A percentile compares a stretch with the other conserved stretches of the same genome.
Conservation (phyloP, 2,113 vertebrate genomes). For the Thalassarche chlororhynchos region DNA sequence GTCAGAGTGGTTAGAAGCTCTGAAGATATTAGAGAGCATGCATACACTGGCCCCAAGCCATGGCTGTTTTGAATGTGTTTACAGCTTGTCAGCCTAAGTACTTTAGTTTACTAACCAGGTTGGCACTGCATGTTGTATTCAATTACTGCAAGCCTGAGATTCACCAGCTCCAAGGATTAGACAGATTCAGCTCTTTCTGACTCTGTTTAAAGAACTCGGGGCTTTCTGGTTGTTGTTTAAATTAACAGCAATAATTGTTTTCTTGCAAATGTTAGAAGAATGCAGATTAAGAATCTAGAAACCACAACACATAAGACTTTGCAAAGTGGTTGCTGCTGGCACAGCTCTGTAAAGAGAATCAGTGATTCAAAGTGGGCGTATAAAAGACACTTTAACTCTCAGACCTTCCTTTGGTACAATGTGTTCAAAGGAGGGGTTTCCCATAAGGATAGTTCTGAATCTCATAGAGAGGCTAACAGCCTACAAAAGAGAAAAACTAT, state of each 20-base stretch:
- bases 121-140: neutral
- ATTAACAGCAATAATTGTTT: constrained; percentile 5
- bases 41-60: neutral
- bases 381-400: constrained; percentile 36
- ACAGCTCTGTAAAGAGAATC: constrained; percentile 11
- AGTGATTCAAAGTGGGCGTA: constrained; percentile 31
- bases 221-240: constrained; percentile 2
- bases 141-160: constrained; percentile 21
- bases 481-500: neutral
- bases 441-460: neutral
- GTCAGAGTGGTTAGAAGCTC: neutral
- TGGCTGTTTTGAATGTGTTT: neutral
- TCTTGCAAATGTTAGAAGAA: neutral
- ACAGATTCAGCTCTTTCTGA: neutral
- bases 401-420: constrained; percentile 27
- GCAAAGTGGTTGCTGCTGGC: neutral
- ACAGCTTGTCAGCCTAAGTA: constrained; percentile 30
- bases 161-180: constrained; percentile 4
- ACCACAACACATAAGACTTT: neutral
- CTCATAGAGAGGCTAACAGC: neutral
- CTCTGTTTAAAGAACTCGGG: neutral
- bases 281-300: neutral
- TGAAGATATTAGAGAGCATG: neutral
- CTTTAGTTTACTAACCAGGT: constrained; percentile 30
- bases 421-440: constrained; percentile 16